Conservation (phyloP, 1,140 invertebrate genomes). For the Scaptomyza montana region DNA sequence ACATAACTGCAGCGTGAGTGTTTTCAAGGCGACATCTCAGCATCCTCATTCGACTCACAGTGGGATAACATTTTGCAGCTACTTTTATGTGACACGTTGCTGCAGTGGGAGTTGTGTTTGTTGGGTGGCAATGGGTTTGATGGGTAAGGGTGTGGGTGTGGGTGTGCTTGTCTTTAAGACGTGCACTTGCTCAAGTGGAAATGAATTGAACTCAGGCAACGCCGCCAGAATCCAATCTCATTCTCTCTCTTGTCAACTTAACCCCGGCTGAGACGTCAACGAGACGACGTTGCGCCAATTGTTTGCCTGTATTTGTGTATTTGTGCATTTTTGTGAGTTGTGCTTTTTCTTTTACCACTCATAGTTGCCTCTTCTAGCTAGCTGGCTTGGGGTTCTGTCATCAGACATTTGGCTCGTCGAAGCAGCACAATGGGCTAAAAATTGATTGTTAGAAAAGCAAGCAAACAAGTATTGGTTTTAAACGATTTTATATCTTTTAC, state of each 20-base stretch:
- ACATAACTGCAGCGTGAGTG: constrained; percentile 49
- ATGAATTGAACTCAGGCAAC: constrained; percentile 76
- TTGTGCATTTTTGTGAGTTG: constrained; percentile 39
- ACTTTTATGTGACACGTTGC: constrained; percentile 53
- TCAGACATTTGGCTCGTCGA: constrained; percentile 35
- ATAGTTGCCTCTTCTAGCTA: constrained; percentile 1
- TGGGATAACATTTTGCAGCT: constrained; percentile 68
- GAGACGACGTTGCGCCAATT: constrained; percentile 54
- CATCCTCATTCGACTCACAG: constrained; percentile 43
- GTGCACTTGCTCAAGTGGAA: constrained; percentile 81
- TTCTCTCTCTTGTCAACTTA: constrained; percentile 77
- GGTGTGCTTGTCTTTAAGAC: constrained; percentile 61
- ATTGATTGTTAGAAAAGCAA: background rate
- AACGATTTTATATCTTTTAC: background rate
- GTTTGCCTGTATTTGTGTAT: constrained; percentile 51
- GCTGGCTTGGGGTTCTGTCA: constrained; percentile 33
- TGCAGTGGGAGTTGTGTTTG: background rate
- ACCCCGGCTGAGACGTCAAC: constrained; percentile 61
- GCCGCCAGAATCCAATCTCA: constrained; percentile 72
- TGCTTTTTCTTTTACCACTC: constrained; percentile 5
- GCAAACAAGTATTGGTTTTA: background rate
- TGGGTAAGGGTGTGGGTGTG: background rate
- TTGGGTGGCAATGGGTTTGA: too few relatives aligned
- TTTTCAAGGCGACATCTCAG: constrained; percentile 58
- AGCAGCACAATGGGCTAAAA: constrained; percentile 35